Conservation (phyloP, 2,797 vertebrate genomes). For the Channallabes apus region DNA sequence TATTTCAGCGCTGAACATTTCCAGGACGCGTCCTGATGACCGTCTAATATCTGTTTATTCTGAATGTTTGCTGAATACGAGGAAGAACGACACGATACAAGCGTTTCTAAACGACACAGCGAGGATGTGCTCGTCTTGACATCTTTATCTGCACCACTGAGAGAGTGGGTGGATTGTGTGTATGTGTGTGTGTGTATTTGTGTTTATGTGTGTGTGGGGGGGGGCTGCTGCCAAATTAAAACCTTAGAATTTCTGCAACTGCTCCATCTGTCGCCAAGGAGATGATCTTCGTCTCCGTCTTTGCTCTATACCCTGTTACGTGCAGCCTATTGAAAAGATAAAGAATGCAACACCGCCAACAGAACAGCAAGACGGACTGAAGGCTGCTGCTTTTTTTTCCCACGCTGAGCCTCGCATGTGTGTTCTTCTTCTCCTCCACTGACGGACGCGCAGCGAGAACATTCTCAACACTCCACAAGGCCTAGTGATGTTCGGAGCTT, state of each 20-base stretch:
- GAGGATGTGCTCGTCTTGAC: constrained; percentile 51
- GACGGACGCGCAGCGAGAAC: background rate
- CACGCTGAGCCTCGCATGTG: constrained; percentile 5
- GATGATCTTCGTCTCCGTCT: constrained; percentile 50
- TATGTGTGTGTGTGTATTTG: constrained; percentile 35
- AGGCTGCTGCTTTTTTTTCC: constrained; percentile 1
- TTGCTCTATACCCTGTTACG: constrained; percentile 36
- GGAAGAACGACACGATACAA: background rate
- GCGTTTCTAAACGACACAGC: constrained; percentile 28
- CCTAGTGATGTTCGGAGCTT: background rate
- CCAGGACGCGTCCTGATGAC: background rate
- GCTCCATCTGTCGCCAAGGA: constrained; percentile 56
- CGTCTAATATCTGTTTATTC: background rate
- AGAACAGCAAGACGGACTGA: background rate
- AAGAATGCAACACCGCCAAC: constrained; percentile 32
- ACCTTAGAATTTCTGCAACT: constrained; percentile 53
- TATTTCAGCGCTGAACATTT: background rate
- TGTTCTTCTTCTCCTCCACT: background rate
- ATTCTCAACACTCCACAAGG: background rate
- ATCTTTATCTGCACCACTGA: constrained; percentile 54
- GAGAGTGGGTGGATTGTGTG: constrained; percentile 55
- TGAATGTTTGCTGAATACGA: background rate
- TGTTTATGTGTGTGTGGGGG: background rate
- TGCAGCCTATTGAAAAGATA: constrained; percentile 7
- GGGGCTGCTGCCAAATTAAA: constrained; percentile 59